Percentiles rank a stretch among this genome's conserved stretches.
These are phyloP conservation scores for Notodonta dromedarius DNA, from an alignment of 2,888 invertebrate species.

Conservation along the genomic window DNA sequence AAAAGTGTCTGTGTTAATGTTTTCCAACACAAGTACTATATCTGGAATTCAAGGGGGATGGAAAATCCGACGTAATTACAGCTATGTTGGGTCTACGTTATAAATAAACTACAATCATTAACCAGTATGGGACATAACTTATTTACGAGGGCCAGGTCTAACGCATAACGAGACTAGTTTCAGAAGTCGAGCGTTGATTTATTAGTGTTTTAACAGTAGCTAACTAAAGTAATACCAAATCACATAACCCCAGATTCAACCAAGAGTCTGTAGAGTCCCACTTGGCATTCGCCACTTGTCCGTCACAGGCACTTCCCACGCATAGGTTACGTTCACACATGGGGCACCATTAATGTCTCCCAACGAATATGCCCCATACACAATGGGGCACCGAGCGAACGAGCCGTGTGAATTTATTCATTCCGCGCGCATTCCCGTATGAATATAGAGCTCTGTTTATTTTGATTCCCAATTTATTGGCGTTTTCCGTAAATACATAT, in stretches of 20 bases:
- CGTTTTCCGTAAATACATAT: neutral
- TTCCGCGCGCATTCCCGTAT: constrained; percentile 1
- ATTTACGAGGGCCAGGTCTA: neutral
- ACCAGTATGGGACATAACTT: too few species aligned
- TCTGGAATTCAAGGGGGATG: too few species aligned
- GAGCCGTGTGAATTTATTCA: constrained; percentile 6
- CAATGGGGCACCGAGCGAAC: neutral
- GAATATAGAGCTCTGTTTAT: constrained; percentile 5
- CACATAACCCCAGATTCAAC: neutral
- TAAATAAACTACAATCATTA: too few species aligned
- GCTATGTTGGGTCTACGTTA: neutral
- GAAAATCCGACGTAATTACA: too few species aligned
- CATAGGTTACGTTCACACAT: constrained; percentile 40
- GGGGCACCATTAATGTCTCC: constrained; percentile 1
- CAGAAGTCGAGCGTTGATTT: neutral
- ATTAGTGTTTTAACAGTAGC: neutral
- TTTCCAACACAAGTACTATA: too few species aligned
- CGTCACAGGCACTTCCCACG: constrained; percentile 11
- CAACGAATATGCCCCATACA: constrained; percentile 1
- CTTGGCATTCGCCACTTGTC: neutral
- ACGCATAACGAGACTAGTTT: neutral
- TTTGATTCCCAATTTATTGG: constrained; percentile 5
- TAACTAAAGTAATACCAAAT: neutral
- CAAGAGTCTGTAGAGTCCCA: neutral
- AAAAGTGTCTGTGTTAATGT: too few species aligned